phyloP scores from a whole-genome alignment of 92 coral and sea anemone genomes.

The Phymanthus crucifer region DNA sequence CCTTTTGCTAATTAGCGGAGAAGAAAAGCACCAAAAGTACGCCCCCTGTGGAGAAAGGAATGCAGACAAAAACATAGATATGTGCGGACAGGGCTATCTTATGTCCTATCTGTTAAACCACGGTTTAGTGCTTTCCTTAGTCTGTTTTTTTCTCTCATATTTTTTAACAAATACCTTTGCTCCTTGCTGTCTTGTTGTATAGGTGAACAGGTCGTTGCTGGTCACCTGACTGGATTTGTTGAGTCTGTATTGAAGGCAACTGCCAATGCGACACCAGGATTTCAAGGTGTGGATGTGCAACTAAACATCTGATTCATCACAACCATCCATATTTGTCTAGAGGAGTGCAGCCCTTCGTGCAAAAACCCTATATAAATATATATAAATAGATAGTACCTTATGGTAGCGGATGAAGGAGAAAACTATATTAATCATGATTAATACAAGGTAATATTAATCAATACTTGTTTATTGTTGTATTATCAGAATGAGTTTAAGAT shows the following conservation, averaged over 20 bases:
- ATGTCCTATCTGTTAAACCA: no score
- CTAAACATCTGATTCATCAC: conserved; percentile 27
- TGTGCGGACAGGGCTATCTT: no score
- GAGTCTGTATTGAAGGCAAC: conserved; percentile 76
- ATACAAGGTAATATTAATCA: not conserved
- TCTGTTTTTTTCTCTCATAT: not conserved
- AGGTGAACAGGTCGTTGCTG: conserved; percentile 83
- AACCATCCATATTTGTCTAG: not conserved
- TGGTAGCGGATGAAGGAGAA: no score
- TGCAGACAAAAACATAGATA: no score
- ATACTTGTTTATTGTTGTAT: not conserved
- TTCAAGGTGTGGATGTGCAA: conserved; percentile 39
- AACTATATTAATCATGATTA: no score
- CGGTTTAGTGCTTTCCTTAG: no score
- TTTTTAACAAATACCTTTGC: not conserved
- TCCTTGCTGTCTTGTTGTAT: no score
- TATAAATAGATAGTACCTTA: no score
- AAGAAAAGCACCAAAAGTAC: no score
- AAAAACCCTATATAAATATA: not conserved
- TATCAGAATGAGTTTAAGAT: not conserved
- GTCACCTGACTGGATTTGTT: conserved; percentile 79
- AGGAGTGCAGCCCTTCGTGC: not conserved
- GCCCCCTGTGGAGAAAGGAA: no score
- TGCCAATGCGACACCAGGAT: conserved; percentile 64
- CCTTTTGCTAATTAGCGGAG: no score